Conservation (phyloP, 2,797 vertebrate genomes). For the Crax fasciolata region DNA sequence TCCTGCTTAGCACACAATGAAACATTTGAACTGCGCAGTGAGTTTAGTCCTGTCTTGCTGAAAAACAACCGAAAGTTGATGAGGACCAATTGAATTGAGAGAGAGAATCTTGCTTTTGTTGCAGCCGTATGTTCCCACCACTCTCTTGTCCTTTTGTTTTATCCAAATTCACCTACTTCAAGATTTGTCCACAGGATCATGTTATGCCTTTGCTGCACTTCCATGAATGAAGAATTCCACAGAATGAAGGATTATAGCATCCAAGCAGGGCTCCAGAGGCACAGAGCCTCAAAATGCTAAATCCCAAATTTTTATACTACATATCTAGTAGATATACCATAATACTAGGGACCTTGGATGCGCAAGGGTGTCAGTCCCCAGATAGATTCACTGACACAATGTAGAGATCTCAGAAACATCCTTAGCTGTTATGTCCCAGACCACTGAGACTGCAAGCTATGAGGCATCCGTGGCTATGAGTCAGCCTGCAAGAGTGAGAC, state of each 20-base stretch:
- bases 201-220: neutral
- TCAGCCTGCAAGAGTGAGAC: neutral
- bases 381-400: neutral
- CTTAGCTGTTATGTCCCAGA: neutral
- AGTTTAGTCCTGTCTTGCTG: neutral
- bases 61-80: neutral
- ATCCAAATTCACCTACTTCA: neutral
- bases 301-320: neutral
- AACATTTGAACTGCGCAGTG: neutral
- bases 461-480: neutral
- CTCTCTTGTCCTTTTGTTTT: neutral
- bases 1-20: neutral
- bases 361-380: neutral
- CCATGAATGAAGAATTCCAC: neutral
- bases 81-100: neutral
- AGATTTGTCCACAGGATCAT: neutral
- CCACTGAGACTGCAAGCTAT: rapidly evolving
- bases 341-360: neutral
- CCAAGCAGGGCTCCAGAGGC: neutral
- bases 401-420: neutral
- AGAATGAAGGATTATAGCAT: neutral
- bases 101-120: neutral
- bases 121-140: neutral
- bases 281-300: neutral
- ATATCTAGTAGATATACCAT: neutral